Conservation (phyloP, 2,113 vertebrate species). For the Oceanodroma tethys region DNA sequence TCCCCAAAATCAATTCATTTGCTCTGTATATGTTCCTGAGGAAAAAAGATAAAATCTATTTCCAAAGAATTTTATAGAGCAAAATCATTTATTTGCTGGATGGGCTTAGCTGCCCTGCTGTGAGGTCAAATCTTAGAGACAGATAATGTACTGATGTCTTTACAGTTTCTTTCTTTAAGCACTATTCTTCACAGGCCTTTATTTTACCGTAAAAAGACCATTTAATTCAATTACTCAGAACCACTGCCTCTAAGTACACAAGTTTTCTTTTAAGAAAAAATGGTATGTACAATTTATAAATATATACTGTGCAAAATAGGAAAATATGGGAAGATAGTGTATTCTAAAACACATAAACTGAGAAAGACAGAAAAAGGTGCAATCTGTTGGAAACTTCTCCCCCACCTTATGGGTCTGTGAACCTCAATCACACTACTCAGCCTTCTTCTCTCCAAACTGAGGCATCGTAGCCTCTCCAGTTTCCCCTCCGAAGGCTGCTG, state of each 20-base stretch:
- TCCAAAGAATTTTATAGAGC: not conserved
- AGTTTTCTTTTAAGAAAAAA: not conserved
- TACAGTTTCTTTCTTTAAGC: not conserved
- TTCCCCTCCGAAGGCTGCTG: not conserved
- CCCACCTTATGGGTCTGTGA: rapidly evolving
- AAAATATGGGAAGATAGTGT: rapidly evolving
- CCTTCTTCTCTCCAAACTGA: not conserved
- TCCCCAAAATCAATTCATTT: not conserved
- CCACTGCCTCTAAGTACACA: rapidly evolving
- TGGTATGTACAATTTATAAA: rapidly evolving
- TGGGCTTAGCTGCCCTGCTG: not conserved
- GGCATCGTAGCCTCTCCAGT: not conserved
- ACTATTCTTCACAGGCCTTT: not conserved
- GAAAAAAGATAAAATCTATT: not conserved
- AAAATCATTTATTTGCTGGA: not conserved
- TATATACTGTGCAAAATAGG: rapidly evolving
- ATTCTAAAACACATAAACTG: rapidly evolving
- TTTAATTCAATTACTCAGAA: not conserved
- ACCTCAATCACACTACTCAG: not conserved
- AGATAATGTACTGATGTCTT: not conserved
- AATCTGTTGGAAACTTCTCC: not conserved
- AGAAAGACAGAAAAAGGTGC: not conserved
- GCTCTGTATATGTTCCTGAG: not conserved
- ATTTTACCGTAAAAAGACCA: not conserved
- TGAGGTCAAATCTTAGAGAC: not conserved